Evolutionary conservation across 53 echinoderm and acorn worm species (phyloP).

Genomic region (Crossaster papposus): DNA sequence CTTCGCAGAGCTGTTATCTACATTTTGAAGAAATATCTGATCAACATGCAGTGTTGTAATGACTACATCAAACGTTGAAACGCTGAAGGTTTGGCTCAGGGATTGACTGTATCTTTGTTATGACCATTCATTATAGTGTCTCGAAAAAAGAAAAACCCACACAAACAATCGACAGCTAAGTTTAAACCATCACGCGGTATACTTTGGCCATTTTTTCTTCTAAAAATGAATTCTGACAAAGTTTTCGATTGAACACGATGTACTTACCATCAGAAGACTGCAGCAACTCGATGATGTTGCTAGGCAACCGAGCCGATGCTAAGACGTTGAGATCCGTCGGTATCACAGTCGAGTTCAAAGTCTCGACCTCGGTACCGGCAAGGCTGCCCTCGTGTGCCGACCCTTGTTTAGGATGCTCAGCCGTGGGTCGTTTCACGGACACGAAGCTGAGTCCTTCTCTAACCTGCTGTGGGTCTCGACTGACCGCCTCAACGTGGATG

Average conservation of each 20-base stretch:
- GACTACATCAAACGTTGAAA: too few species aligned
- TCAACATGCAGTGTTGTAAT: too few species aligned
- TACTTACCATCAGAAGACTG: neutral
- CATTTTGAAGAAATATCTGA: too few species aligned
- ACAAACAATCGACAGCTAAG: too few species aligned
- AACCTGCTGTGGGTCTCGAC: constrained; percentile 3
- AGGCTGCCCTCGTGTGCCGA: neutral
- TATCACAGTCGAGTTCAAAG: constrained; percentile 7
- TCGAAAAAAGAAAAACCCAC: too few species aligned
- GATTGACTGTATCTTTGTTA: too few species aligned
- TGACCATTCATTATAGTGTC: too few species aligned
- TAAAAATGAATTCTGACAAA: too few species aligned
- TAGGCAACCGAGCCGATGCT: constrained; percentile 21
- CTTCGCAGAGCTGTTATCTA: too few species aligned
- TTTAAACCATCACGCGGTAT: too few species aligned
- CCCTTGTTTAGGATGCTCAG: neutral
- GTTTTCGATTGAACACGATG: neutral
- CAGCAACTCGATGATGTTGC: constrained; percentile 8
- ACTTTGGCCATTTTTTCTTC: too few species aligned
- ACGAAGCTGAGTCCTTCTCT: constrained; percentile 24
- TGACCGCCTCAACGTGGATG: constrained; percentile 42
- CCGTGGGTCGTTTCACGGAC: neutral
- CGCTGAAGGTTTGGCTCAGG: too few species aligned
- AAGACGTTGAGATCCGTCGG: constrained; percentile 13
- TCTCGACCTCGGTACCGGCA: constrained; percentile 18